Base-by-base conservation (phyloP, 2,113 vertebrate species). In the Hiodon tergisus region DNA sequence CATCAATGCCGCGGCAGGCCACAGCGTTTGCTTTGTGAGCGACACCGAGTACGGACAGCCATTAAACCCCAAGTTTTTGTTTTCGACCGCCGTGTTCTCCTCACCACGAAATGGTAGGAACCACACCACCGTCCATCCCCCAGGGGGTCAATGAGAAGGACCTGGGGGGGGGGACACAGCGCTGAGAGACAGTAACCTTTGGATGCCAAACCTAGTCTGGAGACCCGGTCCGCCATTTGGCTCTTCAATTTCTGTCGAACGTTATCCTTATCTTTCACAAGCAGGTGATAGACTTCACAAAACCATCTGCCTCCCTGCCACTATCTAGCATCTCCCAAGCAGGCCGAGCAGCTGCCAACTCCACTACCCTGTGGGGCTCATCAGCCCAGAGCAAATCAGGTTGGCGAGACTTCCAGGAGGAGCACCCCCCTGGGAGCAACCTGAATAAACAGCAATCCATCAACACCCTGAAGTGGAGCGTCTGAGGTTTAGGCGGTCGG, bases 381-480 rank as follows among this genome's bases (percentile, higher is more conserved):
- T 81, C 72, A 65, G 79, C 85, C 83, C 82, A 46, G 71, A 81
- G 79, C 81, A 88, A 89, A 88, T 89, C 86, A 88, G 65, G 81
- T 88, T 87, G 86, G 86, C 81, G 77, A 76, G 69, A 83, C 83
- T 85, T 87, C 86, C 86, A 85, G 79, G 77, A 83, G 85, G 74
- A 84, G 82, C 2, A 73, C 85, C 85, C 80, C 86, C 80, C 80
- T 73, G 70, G 87, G 72, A 85, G 79, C 78, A 51, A 79, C 79
- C 77, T 72, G 80, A 75, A 88, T 88, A 84, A 89, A 88, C 84
- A 89, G 85, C 86, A 13, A 89, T 90, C 88, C 87, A 89, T 91
- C 87, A 90, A 84, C 83, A 85, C 81, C 86, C 80, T 81, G 81
- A 81, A 89, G 86, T 82, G 80, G 80, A 82, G 79, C 78, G 86